Base-by-base conservation (phyloP, 2,113 vertebrate genomes). In the Vidua macroura region DNA sequence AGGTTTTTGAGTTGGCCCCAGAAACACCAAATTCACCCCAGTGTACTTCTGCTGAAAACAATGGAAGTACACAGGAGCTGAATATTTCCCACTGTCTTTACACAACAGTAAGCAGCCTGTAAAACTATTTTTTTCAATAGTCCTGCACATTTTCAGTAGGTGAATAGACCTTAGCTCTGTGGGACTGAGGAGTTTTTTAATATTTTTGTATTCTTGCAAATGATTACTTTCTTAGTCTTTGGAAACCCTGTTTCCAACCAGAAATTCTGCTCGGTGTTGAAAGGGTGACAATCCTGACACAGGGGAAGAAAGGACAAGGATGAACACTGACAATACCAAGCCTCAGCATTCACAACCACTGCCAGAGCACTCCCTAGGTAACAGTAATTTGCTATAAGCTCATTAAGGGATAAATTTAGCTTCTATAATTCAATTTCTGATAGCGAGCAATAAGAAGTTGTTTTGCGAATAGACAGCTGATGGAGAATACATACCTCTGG, bases 41-140 rank as follows among this genome's bases (percentile, higher is more conserved):
- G 51, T 63, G 15, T 58, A 55, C 76, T 80, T 90, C 67, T 91
- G 21, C 28, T 67, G 74, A 48, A 93, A 89, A 92, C 33, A 88
- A 83, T 44, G 43, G 51, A 77, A 55, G 67, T 33, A 91, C 58
- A 92, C 83, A 91, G 52, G 46, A 91, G 37, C 39, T 91, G 74
- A 96, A 74, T 63, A 90, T 92, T 79, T 82, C 84, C 84, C 33
- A 11, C 66, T 90, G 16, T 76, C 41, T 87, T 92, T 86, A 85
- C 46, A 75, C 2, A 2, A 72, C 52, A 86, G 60, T 28, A 68
- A 64, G 37, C 77, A 91, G 43, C 37, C 63, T 80, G 48, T 51
- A 83, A 79, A 87, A 87, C 23, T 52, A 67, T 80, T 66, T 53
- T 69, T 43, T 60, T 77, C 66, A 76, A 90, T 23, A 70, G 49